Base-by-base conservation (phyloP, 2,113 vertebrate species). In the Cepphus grylle region DNA sequence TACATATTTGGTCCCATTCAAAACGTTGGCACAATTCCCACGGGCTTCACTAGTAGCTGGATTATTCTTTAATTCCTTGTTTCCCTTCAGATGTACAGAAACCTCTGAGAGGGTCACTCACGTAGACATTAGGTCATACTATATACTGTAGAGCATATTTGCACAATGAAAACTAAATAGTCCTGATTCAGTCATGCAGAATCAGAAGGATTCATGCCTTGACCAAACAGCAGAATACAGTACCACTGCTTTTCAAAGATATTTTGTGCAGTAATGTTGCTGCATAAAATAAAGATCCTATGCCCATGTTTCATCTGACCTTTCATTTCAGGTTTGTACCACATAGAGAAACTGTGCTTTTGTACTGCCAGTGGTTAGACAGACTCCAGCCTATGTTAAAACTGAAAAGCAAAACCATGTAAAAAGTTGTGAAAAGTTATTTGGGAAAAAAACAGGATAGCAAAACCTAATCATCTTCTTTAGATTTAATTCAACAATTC, bases 21-120 rank as follows among this genome's bases (percentile, higher is more conserved):
- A 95, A 93, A 59, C 12, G 5, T 77, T 95, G 86, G 79, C 84
- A 88, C 73, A 66, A 59, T 94, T 96, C 85, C 90, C 90, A 91
- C 2, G 0, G 86, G 72, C 78, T 94, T 86, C 85, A 62, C 58
- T 85, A 63, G 65, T 66, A 91, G 77, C 73, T 79, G 93, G 96
- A 96, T 97, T 96, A 97, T 69, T 79, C 86, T 62, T 86, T 97
- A 95, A 96, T 96, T 90, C 96, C 86, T 80, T 81, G 59, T 91
- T 95, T 96, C 90, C 93, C 93, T 96, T 96, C 93, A 96, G 72
- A 97, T 67, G 93, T 53, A 91, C 88, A 96, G 91, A 79, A 92
- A 91, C 65, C 88, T 90, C 90, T 90, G 79, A 95, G 94, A 93
- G 79, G 96, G 92, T 96, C 94, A 81, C 90, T 94, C 8, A 5